phyloP scores from a whole-genome alignment of 2,797 vertebrate genomes.

The Pelobates cultripes region DNA sequence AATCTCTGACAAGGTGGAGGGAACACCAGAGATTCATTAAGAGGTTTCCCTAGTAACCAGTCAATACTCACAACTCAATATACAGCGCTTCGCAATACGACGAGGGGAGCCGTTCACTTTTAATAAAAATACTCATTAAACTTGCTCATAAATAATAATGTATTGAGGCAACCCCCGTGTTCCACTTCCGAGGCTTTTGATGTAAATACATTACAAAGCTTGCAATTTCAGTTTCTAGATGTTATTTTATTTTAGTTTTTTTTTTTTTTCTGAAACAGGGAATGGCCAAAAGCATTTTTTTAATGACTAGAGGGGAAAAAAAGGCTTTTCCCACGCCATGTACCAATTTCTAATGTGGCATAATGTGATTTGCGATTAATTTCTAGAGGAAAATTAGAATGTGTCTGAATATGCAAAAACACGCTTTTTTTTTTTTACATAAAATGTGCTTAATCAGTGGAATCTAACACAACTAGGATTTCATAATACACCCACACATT shows the following conservation, averaged over 20 bases:
- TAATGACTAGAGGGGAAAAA: background rate
- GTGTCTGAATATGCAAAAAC: too few relatives aligned
- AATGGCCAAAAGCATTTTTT: background rate
- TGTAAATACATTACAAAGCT: background rate
- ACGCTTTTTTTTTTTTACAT: too few relatives aligned
- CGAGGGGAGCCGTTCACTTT: slow-evolving; percentile 4
- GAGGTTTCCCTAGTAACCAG: slow-evolving; percentile 76
- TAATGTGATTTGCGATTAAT: too few relatives aligned
- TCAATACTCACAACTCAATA: slow-evolving; percentile 73
- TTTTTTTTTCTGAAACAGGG: background rate
- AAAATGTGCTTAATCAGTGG: too few relatives aligned
- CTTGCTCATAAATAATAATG: slow-evolving; percentile 7
- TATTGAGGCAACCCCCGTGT: background rate
- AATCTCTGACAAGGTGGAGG: slow-evolving; percentile 70
- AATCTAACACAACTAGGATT: too few relatives aligned
- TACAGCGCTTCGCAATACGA: background rate
- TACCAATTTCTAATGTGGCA: background rate
- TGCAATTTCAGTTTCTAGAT: background rate
- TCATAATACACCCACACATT: too few relatives aligned
- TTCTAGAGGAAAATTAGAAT: too few relatives aligned
- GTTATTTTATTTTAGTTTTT: background rate
- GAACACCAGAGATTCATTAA: slow-evolving; percentile 84
- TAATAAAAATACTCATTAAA: slow-evolving; percentile 33
- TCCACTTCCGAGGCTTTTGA: background rate
- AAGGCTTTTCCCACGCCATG: background rate